Conservation (phyloP, 2,888 invertebrate species). For the Syrista parreyssii region DNA sequence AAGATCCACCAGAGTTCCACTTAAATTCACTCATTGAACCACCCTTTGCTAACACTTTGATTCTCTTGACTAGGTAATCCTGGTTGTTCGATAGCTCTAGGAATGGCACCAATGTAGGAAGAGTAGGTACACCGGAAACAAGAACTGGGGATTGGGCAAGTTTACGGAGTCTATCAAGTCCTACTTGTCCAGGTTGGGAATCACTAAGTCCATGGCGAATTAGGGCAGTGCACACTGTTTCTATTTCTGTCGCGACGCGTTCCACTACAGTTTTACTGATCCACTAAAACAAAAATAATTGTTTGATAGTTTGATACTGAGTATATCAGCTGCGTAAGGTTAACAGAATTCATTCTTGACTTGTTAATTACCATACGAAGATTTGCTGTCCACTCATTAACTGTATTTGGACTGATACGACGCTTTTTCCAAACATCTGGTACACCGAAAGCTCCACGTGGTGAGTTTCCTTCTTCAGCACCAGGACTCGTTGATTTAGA, state of each 20-base stretch:
- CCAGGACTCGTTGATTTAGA: constrained; percentile 63
- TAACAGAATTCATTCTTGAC: constrained; percentile 7
- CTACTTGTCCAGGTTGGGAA: constrained; percentile 76
- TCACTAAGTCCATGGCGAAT: constrained; percentile 77
- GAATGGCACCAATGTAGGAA: constrained; percentile 79
- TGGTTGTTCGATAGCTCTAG: constrained; percentile 86
- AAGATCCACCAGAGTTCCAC: constrained; percentile 85
- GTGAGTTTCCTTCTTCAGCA: constrained; percentile 65
- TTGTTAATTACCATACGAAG: constrained; percentile 72
- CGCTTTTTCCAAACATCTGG: constrained; percentile 73
- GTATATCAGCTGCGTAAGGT: constrained; percentile 29
- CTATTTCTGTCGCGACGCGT: constrained; percentile 80
- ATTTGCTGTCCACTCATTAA: constrained; percentile 85
- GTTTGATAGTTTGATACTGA: not conserved
- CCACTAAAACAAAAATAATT: constrained; percentile 73
- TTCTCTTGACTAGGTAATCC: constrained; percentile 84
- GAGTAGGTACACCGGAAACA: constrained; percentile 69
- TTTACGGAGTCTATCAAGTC: constrained; percentile 80
- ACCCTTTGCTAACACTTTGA: constrained; percentile 82
- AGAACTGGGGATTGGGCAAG: constrained; percentile 72
- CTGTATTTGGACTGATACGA: constrained; percentile 74
- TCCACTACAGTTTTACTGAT: constrained; percentile 85
- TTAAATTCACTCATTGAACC: constrained; percentile 90
- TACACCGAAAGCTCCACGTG: constrained; percentile 63
- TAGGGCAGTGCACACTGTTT: constrained; percentile 76